Percentiles rank a stretch among this genome's conserved stretches.
These are phyloP conservation scores for Smittia aterrima DNA, from an alignment of 2,888 invertebrate species.

Conservation along the genomic window DNA sequence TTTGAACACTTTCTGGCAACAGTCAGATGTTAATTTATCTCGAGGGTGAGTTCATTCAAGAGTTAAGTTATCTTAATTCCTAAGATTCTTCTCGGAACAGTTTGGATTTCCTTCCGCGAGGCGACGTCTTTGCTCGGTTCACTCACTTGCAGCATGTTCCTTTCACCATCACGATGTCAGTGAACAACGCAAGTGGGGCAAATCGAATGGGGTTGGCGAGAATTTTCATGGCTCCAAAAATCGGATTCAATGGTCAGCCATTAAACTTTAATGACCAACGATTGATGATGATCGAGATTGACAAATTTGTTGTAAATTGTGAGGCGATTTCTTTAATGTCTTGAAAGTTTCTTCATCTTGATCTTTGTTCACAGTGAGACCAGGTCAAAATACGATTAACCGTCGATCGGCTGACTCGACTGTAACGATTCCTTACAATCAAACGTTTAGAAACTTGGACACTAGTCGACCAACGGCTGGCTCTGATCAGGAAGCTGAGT, in stretches of 20 bases:
- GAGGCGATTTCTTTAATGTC: background rate
- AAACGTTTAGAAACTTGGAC: constrained; percentile 61
- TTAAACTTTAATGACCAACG: constrained; percentile 58
- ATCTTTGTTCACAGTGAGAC: constrained; percentile 61
- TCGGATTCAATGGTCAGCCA: constrained; percentile 63
- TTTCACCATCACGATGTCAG: constrained; percentile 65
- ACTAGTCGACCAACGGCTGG: constrained; percentile 58
- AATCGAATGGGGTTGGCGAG: constrained; percentile 60
- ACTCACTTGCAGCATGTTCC: constrained; percentile 75
- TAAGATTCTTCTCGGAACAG: constrained; percentile 49
- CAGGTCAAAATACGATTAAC: constrained; percentile 62
- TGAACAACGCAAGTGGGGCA: constrained; percentile 57
- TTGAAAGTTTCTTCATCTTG: background rate
- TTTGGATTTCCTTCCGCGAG: constrained; percentile 47
- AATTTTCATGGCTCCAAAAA: constrained; percentile 65
- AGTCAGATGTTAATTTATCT: constrained; percentile 58
- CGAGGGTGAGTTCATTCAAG: background rate
- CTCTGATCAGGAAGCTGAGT: constrained; percentile 55
- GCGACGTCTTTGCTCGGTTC: constrained; percentile 51
- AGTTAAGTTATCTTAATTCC: constrained; percentile 46
- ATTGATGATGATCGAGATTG: constrained; percentile 49
- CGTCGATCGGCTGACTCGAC: constrained; percentile 66
- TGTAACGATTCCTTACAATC: constrained; percentile 73
- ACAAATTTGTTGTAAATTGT: constrained; percentile 44
- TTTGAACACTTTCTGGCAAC: constrained; percentile 74